Conservation (phyloP, 2,113 vertebrate species). For the Orthonyx spaldingii region DNA sequence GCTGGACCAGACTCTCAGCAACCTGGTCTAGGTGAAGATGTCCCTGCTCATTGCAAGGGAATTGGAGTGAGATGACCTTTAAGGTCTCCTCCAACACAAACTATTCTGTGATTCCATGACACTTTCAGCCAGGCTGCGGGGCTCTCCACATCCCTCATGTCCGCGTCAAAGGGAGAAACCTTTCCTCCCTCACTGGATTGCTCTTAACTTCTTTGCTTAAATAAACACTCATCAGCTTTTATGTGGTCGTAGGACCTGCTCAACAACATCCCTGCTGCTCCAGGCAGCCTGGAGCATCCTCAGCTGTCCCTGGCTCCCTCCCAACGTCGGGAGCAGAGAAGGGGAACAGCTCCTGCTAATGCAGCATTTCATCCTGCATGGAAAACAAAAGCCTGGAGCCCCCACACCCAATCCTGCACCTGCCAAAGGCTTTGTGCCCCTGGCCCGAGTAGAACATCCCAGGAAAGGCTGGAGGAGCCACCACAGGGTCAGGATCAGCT, state of each 20-base stretch:
- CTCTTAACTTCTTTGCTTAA: background rate
- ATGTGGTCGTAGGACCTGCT: background rate
- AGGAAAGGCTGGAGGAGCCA: background rate
- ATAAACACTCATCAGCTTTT: background rate
- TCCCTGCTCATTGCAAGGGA: background rate
- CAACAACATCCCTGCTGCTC: background rate
- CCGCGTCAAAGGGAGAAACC: background rate
- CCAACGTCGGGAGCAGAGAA: fast-evolving
- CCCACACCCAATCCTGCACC: background rate
- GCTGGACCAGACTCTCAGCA: background rate
- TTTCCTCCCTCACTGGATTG: background rate
- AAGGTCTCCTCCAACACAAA: background rate
- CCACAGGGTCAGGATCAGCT: background rate
- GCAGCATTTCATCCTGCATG: fast-evolving
- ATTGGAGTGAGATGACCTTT: background rate
- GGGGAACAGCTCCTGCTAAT: background rate
- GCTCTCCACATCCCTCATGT: background rate
- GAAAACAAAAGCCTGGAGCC: background rate
- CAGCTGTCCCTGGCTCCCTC: background rate
- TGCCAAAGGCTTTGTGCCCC: background rate
- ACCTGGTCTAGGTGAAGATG: no score
- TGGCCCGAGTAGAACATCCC: background rate
- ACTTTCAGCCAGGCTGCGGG: background rate
- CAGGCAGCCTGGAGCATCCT: background rate
- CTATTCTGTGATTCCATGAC: background rate